A percentile compares a stretch with the other conserved stretches of the same genome.
These are phyloP conservation scores for Vanessa atalanta DNA, from an alignment of 1,140 invertebrate genomes.

Conservation along the genomic window DNA sequence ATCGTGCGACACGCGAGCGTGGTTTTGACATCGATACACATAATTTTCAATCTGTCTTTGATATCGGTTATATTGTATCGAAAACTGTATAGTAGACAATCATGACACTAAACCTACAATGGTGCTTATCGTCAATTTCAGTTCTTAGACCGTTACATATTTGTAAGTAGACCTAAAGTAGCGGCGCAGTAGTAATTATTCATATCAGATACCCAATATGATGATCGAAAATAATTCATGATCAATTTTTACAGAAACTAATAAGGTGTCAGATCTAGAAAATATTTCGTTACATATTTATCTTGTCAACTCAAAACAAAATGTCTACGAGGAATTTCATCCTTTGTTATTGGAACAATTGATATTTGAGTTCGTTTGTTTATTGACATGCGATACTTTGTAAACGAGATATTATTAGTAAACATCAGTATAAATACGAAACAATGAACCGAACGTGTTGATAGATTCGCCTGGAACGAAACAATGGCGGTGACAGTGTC, in stretches of 20 bases:
- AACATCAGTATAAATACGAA: slow-evolving; percentile 45
- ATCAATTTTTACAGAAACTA: background rate
- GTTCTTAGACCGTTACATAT: too few species aligned
- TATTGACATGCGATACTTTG: slow-evolving; percentile 44
- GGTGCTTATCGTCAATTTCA: too few species aligned
- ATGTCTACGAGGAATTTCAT: slow-evolving; percentile 14
- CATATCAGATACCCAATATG: too few species aligned
- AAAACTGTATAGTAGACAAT: background rate
- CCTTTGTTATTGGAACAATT: slow-evolving; percentile 24
- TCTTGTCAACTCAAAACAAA: slow-evolving; percentile 21
- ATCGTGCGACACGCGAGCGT: slow-evolving; percentile 49
- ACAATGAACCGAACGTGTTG: slow-evolving; percentile 51
- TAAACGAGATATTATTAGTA: slow-evolving; percentile 44
- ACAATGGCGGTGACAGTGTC: slow-evolving; percentile 39
- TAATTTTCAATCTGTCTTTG: background rate
- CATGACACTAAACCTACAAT: background rate
- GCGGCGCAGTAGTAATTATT: too few species aligned
- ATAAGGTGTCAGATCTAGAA: background rate
- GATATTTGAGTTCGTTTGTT: slow-evolving; percentile 7
- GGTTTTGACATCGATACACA: slow-evolving; percentile 1
- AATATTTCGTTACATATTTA: slow-evolving; percentile 6
- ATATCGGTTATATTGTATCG: background rate
- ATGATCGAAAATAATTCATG: too few species aligned
- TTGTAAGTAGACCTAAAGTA: too few species aligned
- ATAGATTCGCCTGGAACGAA: slow-evolving; percentile 43